phyloP scores from a whole-genome alignment of 2,113 vertebrate genomes.

The Sinocyclocheilus maitianheensis region DNA sequence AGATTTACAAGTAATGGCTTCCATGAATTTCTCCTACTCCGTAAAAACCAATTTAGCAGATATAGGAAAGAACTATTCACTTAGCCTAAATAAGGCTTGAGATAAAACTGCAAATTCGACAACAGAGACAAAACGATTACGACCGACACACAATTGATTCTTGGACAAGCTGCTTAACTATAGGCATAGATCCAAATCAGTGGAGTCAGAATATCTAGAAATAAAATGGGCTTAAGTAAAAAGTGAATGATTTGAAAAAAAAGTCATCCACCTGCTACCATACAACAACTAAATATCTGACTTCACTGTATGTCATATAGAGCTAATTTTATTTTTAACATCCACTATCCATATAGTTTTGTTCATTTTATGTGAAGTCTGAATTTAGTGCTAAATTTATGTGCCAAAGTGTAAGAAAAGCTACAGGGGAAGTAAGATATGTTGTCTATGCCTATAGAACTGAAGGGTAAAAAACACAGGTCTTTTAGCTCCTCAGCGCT shows the following conservation, averaged over 20 bases:
- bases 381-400: constrained; percentile 16
- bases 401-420: constrained; percentile 22
- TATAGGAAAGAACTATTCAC: constrained; percentile 24
- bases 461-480: constrained; percentile 18
- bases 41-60: constrained; percentile 16
- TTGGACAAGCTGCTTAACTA: constrained; percentile 25
- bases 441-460: constrained; percentile 23
- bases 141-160: constrained; percentile 21
- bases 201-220: neutral
- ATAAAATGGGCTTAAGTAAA: constrained; percentile 9
- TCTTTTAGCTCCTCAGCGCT: constrained; percentile 87
- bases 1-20: constrained; percentile 23
- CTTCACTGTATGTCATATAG: neutral
- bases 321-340: neutral
- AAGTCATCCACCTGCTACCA: neutral
- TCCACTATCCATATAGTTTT: neutral
- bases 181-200: constrained; percentile 1
- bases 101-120: constrained; percentile 30
- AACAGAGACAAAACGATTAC: neutral
- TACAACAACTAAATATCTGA: neutral
- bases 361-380: neutral
- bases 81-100: constrained; percentile 43
- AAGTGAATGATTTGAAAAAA: constrained; percentile 23
- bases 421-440: constrained; percentile 29
- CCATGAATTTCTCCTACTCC: constrained; percentile 15